These are phyloP conservation scores for Chaetoderma sp. DNA, from an alignment of 2,888 invertebrate genomes.

Conservation along the genomic window DNA sequence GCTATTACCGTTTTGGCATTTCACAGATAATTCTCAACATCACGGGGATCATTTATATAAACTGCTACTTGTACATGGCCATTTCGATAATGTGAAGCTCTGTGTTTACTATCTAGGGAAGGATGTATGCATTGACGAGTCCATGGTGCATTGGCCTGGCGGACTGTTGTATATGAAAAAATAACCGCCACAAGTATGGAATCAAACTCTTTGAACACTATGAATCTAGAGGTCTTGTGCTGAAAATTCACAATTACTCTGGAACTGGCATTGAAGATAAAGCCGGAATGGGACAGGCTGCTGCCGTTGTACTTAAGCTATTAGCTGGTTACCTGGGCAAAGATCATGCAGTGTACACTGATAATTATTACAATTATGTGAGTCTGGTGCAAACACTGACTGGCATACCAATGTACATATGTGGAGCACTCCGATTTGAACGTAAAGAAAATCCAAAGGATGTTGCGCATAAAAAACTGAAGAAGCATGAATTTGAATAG, in stretches of 20 bases:
- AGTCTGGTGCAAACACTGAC: conserved; percentile 9
- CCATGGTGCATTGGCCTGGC: conserved; percentile 26
- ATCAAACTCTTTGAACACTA: conserved; percentile 23
- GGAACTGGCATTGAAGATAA: background rate
- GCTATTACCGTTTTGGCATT: conserved; percentile 10
- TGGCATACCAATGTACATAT: conserved; percentile 6
- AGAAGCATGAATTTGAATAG: conserved; percentile 25
- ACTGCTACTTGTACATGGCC: conserved; percentile 3
- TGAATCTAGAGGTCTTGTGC: conserved; percentile 16
- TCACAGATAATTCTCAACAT: background rate
- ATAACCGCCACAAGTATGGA: conserved; percentile 23
- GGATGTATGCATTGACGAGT: conserved; percentile 20
- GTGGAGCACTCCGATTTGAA: conserved; percentile 18
- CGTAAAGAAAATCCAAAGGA: conserved; percentile 23
- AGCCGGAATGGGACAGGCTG: conserved; percentile 5
- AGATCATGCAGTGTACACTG: conserved; percentile 15
- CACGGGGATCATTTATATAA: conserved; percentile 10
- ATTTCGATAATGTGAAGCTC: conserved; percentile 14
- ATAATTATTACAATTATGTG: conserved; percentile 26
- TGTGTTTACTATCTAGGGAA: conserved; percentile 9
- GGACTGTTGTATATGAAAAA: conserved; percentile 15
- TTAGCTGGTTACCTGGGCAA: conserved; percentile 19
- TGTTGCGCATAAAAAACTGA: conserved; percentile 25
- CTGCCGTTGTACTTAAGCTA: conserved; percentile 14
- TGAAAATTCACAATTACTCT: conserved; percentile 9